Evolutionary conservation across 2,797 vertebrate species (phyloP), one percentile per base, ranked within the genome.

Genomic region (Toxotes lorentzi): DNA sequence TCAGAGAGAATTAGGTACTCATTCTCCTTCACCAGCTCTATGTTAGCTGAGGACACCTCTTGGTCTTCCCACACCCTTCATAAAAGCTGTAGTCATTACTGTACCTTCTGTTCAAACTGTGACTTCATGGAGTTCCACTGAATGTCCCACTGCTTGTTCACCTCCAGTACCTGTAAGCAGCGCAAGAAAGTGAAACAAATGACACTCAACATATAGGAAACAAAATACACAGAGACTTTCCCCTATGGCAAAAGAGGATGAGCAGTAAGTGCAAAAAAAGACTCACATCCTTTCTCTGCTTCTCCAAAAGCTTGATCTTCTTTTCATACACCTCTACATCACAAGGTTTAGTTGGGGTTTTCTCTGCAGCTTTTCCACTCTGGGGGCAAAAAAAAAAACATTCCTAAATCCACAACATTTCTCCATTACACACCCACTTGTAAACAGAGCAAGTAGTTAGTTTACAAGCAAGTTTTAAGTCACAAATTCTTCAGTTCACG

Each of bases 81-180:
- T 34, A 65, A 74, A 78, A 88, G 80, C 66, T 63, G 77, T 60
- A 69, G 86, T 91, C 89, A 87, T 92, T 83, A 87, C 85, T 40
- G 67, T 96, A 99, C 98, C 98, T 99, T 99, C 90, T 99, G 97
- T 89, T 99, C 98, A 0, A 97, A 99, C 92, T 99, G 98, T 84
- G 97, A 95, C 94, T 99, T 99, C 95, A 99, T 99, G 83, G 97
- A 95, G 90, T 97, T 97, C 96, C 98, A 99, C 88, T 99, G 98
- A 93, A 99, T 96, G 94, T 99, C 98, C 98, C 98, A 99, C 60
- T 99, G 98, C 89, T 99, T 99, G 91, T 99, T 99, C 90, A 99
- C 98, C 83, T 99, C 98, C 91, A 99, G 94, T 70, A 99, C 96
- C 98, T 99, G 93, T 45, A 24, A 85, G 72, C 77, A 54, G 59